These are phyloP conservation scores for Pelusios castaneus DNA, from an alignment of 2,113 vertebrate genomes.

Conservation along the genomic window DNA sequence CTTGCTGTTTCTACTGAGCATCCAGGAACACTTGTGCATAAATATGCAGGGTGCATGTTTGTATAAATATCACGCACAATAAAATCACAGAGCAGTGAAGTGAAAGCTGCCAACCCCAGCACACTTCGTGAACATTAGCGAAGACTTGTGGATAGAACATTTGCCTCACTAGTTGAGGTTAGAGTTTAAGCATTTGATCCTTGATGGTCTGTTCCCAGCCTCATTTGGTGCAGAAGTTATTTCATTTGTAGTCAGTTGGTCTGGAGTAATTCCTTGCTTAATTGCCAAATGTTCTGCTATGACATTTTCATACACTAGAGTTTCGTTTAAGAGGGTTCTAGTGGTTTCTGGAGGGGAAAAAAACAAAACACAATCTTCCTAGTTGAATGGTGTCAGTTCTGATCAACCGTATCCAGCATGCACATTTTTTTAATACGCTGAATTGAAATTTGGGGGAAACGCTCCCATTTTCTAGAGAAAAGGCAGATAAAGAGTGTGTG, in stretches of 20 bases:
- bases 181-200: neutral
- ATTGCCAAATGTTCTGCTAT: neutral
- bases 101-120: slow-evolving; percentile 30
- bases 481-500: fast-evolving
- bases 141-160: neutral
- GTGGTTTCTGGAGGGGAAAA: neutral
- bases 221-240: slow-evolving; percentile 23
- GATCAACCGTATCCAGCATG: fast-evolving
- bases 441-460: neutral
- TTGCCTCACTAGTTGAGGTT: slow-evolving; percentile 21
- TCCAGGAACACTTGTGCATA: slow-evolving; percentile 46
- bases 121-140: neutral
- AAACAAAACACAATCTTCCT: neutral
- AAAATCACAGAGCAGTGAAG: slow-evolving; percentile 5
- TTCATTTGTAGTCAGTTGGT: slow-evolving; percentile 12
- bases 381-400: fast-evolving
- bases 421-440: neutral
- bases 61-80: slow-evolving; percentile 6
- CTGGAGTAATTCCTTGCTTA: neutral
- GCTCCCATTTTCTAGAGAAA: fast-evolving
- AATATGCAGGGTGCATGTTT: slow-evolving; percentile 60
- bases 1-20: neutral
- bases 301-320: neutral
- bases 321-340: neutral
- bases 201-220: neutral